Base-by-base conservation (phyloP, 2,797 vertebrate species). In the Nannoperca obscura region DNA sequence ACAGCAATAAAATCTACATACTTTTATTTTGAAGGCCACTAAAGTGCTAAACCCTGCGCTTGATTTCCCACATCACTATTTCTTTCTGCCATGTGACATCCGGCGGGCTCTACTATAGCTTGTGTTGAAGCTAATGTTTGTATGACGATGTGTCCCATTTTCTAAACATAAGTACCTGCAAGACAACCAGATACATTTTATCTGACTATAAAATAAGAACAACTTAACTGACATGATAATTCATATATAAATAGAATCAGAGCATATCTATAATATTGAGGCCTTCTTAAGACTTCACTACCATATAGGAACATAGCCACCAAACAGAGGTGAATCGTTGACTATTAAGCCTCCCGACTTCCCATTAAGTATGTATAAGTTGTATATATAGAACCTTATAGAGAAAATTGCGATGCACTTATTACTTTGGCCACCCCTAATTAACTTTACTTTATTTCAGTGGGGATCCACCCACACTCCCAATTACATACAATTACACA, bases 361-460 rank as follows among this genome's bases (percentile, higher is more conserved):
- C 36, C n/a, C 12, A 55, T 74, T 60, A 60, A 70, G 19, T 49
- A 27, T 27, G 24, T 27, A 27, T 27, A 27, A 8, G 40, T 55
- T 67, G 53, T 69, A 17, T 30, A 78, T 66, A 60, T 50, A 15
- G 27, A 59, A 71, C 47, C 38, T 46, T 40, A 19, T 30, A 42
- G 46, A 72, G 62, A 71, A 69, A 68, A 65, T 11, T 1, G 5
- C 1, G 10, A 76, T 22, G 27, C 36, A 66, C 50, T 42, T 62
- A 75, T 77, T 71, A 61, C 36, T 65, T 49, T 40, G 55, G 17
- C 71, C 34, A 63, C 47, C 42, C 11, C 22, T 59, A 72, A 84
- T 58, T 62, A 66, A 78, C 70, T 64, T 69, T 27, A 7, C 11
- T 50, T 61, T 20, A 40, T 71, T 72, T 71, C 53, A 71, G 30